Percentiles rank a stretch among this genome's conserved stretches.
Conservation (phyloP, 1,140 invertebrate genomes). For the Mylabris phalerata region DNA sequence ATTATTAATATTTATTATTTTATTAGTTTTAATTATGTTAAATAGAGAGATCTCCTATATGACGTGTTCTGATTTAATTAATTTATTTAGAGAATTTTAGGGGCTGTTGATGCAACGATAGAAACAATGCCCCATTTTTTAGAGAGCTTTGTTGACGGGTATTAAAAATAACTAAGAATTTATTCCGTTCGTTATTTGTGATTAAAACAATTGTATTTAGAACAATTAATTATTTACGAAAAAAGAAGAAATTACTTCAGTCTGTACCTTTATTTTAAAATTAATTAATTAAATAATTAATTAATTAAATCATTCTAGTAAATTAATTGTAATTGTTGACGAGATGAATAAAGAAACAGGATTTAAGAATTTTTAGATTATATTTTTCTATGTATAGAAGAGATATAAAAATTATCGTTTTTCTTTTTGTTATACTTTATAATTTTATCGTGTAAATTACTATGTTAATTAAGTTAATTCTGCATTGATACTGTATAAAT, state of each 20-base stretch:
- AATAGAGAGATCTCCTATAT: slow-evolving; percentile 21
- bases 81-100: too few species aligned
- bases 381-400: slow-evolving; percentile 28
- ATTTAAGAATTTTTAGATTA: slow-evolving; percentile 16
- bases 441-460: slow-evolving; percentile 35
- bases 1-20: too few species aligned
- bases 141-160: slow-evolving; percentile 32
- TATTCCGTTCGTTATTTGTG: slow-evolving; percentile 40
- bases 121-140: neutral
- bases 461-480: slow-evolving; percentile 23
- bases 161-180: slow-evolving; percentile 37
- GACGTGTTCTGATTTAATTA: slow-evolving; percentile 16
- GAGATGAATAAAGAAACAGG: too few species aligned
- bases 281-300: slow-evolving; percentile 18
- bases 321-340: slow-evolving; percentile 6
- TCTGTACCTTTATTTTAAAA: slow-evolving; percentile 28
- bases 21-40: slow-evolving; percentile 14
- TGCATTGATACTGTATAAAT: slow-evolving; percentile 17
- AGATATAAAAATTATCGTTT: slow-evolving; percentile 28
- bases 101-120: too few species aligned
- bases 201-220: slow-evolving; percentile 34
- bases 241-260: slow-evolving; percentile 22
- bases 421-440: slow-evolving; percentile 26
- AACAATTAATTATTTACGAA: slow-evolving; percentile 6
- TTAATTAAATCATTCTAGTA: neutral